Evolutionary conservation across 2,797 vertebrate species (phyloP), one percentile per base, ranked within the genome.

Genomic region (Ptychobarbus kaznakovi): DNA sequence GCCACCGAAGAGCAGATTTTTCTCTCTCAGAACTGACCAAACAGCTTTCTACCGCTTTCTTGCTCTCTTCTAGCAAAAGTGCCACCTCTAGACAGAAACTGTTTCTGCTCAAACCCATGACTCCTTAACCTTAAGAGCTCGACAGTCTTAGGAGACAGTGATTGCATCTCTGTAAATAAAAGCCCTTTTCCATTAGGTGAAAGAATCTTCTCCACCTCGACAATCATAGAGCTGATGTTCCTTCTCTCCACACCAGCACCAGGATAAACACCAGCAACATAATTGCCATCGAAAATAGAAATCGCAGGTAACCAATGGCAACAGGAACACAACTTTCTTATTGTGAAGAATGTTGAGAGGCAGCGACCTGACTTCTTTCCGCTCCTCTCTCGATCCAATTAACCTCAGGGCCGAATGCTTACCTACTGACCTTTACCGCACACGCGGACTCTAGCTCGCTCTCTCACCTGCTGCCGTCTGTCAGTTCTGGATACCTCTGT

Each of bases 271-370:
- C 88, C 90, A 87, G 86, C 88, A 84, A 90, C 87, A 91, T 92
- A 92, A 94, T 88, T 91, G 91, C 91, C 89, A 92, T 93, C 91
- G 92, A 92, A 93, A 93, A 89, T 84, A 91, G 91, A 90, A 85
- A 89, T 42, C 87, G 88, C 90, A 89, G 92, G 94, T 95, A 93
- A 94, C 95, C 94, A 94, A 94, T 93, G 89, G 94, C 93, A 95
- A 95, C 94, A 87, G 87, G 91, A 92, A 90, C 85, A 90, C 91
- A 91, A 93, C 88, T 89, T 90, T 89, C 78, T 90, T 85, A 58
- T 85, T 35, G 81, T 76, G 85, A 88, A 90, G 86, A 88, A 81
- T 83, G 83, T 75, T 84, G 87, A 91, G 85, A 91, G 90, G 89
- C 80, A 70, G 63, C 51, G 68, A 79, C 75, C 78, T 63, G 86